Conservation (phyloP, 1,140 invertebrate genomes). For the Apis dorsata region DNA sequence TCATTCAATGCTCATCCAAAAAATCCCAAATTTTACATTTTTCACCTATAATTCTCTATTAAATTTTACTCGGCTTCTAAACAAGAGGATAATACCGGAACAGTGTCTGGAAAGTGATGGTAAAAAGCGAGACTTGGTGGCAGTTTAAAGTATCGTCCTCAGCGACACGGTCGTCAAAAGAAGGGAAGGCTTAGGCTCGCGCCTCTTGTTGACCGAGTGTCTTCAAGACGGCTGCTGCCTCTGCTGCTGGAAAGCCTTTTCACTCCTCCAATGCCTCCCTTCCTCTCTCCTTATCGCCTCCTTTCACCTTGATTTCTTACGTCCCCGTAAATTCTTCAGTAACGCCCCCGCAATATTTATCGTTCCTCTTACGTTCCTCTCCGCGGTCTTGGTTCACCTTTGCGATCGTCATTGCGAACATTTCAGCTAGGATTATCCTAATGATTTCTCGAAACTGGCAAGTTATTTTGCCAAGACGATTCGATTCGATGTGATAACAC, state of each 20-base stretch:
- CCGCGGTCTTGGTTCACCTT: background rate
- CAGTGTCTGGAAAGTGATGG: slow-evolving; percentile 31
- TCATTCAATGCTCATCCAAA: too few species aligned
- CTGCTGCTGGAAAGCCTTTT: slow-evolving; percentile 19
- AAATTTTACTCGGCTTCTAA: background rate
- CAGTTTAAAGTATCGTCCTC: slow-evolving; percentile 41
- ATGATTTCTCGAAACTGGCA: too few species aligned
- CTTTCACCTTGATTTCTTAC: slow-evolving; percentile 26
- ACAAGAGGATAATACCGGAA: slow-evolving; percentile 36
- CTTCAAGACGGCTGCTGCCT: slow-evolving; percentile 1
- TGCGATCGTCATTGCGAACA: background rate
- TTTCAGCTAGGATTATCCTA: too few species aligned
- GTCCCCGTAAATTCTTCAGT: slow-evolving; percentile 36
- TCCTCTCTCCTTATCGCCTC: slow-evolving; percentile 8
- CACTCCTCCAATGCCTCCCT: slow-evolving; percentile 21
- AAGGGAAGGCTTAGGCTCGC: slow-evolving; percentile 25
- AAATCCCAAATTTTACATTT: too few species aligned
- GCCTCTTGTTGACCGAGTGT: slow-evolving; percentile 48
- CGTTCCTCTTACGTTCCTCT: slow-evolving; percentile 22
- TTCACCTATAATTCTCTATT: too few species aligned
- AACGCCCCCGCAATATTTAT: slow-evolving; percentile 34
- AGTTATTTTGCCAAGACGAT: too few species aligned
- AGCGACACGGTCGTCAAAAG: slow-evolving; percentile 35
- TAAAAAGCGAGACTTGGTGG: slow-evolving; percentile 20
- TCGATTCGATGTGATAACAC: too few species aligned